These are phyloP conservation scores for Myrmecophaga tridactyla DNA, from an alignment of 2,113 vertebrate genomes.

Conservation along the genomic window DNA sequence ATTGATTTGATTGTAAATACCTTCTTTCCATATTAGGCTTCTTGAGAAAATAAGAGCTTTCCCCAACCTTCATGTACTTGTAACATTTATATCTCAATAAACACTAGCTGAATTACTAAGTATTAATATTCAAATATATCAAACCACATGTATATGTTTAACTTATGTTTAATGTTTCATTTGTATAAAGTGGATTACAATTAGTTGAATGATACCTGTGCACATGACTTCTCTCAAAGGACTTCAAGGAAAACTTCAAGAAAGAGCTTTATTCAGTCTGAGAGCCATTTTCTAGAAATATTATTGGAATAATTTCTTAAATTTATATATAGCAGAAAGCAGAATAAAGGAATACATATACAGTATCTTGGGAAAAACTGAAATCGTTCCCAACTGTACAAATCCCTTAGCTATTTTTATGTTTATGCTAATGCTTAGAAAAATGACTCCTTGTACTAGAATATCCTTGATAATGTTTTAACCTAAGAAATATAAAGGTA, in stretches of 20 bases:
- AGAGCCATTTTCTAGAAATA: neutral
- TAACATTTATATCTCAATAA: neutral
- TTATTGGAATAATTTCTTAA: neutral
- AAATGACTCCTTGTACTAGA: neutral
- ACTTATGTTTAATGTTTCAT: neutral
- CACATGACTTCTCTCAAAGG: neutral
- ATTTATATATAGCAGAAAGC: neutral
- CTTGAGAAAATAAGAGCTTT: neutral
- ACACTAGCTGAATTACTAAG: neutral
- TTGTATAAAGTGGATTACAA: neutral
- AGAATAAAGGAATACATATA: constrained; percentile 12
- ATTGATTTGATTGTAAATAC: neutral
- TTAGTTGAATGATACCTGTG: neutral
- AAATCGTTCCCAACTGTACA: neutral
- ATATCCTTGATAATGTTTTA: neutral
- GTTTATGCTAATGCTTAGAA: neutral
- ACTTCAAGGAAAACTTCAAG: neutral
- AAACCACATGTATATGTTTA: too few species aligned
- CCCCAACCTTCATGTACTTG: neutral
- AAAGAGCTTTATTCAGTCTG: neutral
- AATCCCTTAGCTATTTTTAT: neutral
- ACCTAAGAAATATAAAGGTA: neutral
- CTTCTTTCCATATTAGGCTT: neutral
- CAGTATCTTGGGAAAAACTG: neutral
- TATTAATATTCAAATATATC: neutral